Conservation (phyloP, 2,797 vertebrate genomes). For the Galaxias olidus region DNA sequence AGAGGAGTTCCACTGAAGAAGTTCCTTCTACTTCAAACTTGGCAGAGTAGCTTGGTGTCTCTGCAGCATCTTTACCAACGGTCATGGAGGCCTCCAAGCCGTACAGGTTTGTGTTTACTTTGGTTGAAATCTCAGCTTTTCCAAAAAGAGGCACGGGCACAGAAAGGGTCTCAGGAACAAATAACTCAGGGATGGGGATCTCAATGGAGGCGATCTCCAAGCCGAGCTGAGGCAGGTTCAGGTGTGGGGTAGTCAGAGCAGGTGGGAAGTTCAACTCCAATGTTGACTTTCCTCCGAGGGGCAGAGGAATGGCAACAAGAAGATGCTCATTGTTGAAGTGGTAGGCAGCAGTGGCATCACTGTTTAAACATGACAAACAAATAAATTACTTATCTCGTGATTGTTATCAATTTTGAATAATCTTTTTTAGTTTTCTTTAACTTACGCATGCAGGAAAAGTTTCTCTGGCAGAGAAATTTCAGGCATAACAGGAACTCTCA, state of each 20-base stretch:
- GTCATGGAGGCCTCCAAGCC: conserved; percentile 79
- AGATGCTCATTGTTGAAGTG: conserved; percentile 78
- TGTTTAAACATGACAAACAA: conserved; percentile 60
- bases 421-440: conserved; percentile 7
- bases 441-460: conserved; percentile 88
- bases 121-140: conserved; percentile 79
- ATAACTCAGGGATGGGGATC: conserved; percentile 79
- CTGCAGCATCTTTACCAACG: conserved; percentile 76
- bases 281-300: conserved; percentile 86
- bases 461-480: conserved; percentile 83
- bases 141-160: conserved; percentile 82
- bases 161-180: conserved; percentile 76
- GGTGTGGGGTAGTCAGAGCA: conserved; percentile 73
- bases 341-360: conserved; percentile 81
- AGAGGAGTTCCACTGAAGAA: conserved; percentile 81
- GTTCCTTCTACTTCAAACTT: conserved; percentile 77
- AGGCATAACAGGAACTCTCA: conserved; percentile 79
- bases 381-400: neutral
- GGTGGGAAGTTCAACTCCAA: conserved; percentile 76
- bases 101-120: conserved; percentile 88
- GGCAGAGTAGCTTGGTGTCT: conserved; percentile 71
- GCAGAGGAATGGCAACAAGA: conserved; percentile 80
- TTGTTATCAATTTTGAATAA: neutral
- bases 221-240: conserved; percentile 77
- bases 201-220: conserved; percentile 75